Percentiles rank a stretch among this genome's conserved stretches.
Evolutionary conservation across 2,797 vertebrate genomes (phyloP).

Genomic region (Brachyrhaphis roseni): DNA sequence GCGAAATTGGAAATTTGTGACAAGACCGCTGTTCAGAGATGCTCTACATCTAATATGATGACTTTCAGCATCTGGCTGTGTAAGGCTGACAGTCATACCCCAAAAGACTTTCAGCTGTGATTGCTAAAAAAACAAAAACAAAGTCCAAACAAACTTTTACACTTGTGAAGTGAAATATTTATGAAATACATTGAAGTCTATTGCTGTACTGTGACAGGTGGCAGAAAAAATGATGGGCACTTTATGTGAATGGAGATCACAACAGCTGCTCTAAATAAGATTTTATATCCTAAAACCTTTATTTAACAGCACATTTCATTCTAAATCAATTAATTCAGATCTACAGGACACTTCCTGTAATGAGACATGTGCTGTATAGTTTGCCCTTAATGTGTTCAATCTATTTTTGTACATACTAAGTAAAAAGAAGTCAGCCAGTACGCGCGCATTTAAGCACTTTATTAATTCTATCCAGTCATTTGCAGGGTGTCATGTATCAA

Average conservation of each 20-base stretch:
- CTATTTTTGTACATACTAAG: not conserved
- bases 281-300: not conserved
- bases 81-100: not conserved
- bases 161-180: not conserved
- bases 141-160: not conserved
- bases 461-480: slow-evolving; percentile 35
- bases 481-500: slow-evolving; percentile 15
- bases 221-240: not conserved
- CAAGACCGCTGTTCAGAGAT: not conserved
- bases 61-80: not conserved
- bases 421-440: slow-evolving; percentile 5
- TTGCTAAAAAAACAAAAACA: not conserved
- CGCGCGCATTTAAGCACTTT: slow-evolving; percentile 33
- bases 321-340: not conserved
- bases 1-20: not conserved
- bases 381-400: not conserved
- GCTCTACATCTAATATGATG: not conserved
- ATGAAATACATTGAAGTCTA: not conserved
- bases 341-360: not conserved
- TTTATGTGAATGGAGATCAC: not conserved
- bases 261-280: not conserved
- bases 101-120: not conserved
- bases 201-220: not conserved
- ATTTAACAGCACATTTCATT: not conserved
- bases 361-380: not conserved